Conservation (phyloP, 2,113 vertebrate genomes). For the Myxocyprinus asiaticus region DNA sequence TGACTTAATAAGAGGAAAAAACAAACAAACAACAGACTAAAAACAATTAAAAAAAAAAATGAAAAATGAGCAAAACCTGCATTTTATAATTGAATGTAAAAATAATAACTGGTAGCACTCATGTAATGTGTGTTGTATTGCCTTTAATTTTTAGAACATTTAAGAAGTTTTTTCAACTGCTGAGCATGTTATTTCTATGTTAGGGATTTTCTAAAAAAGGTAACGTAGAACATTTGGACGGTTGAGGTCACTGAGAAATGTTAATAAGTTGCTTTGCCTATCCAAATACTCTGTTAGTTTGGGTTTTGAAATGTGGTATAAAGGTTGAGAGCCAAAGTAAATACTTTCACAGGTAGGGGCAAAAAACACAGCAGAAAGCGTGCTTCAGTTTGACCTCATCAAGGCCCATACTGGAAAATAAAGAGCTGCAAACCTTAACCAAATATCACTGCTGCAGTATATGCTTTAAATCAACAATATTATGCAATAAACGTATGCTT, state of each 20-base stretch:
- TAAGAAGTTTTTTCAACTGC: neutral
- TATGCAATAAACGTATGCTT: too few species aligned
- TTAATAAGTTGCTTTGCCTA: constrained; percentile 40
- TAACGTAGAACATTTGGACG: neutral
- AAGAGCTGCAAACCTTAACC: neutral
- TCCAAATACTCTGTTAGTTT: constrained; percentile 41
- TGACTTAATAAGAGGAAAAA: neutral
- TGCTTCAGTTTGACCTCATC: neutral
- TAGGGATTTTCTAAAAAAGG: constrained; percentile 13
- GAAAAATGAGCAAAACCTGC: too few species aligned
- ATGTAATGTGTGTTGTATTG: neutral
- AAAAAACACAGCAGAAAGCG: constrained; percentile 3
- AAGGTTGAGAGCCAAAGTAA: constrained; percentile 28
- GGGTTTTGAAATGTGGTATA: constrained; percentile 32
- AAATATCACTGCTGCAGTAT: neutral
- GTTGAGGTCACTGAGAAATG: constrained; percentile 40
- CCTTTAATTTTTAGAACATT: neutral
- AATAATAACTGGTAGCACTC: neutral
- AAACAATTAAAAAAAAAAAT: neutral
- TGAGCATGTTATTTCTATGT: neutral
- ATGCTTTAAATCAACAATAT: neutral
- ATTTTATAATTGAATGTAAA: neutral
- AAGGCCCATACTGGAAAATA: constrained; percentile 8
- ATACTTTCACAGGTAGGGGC: constrained; percentile 8
- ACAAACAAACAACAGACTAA: neutral